Conservation (phyloP, 2,113 vertebrate genomes). For the Cranoglanis bouderius region DNA sequence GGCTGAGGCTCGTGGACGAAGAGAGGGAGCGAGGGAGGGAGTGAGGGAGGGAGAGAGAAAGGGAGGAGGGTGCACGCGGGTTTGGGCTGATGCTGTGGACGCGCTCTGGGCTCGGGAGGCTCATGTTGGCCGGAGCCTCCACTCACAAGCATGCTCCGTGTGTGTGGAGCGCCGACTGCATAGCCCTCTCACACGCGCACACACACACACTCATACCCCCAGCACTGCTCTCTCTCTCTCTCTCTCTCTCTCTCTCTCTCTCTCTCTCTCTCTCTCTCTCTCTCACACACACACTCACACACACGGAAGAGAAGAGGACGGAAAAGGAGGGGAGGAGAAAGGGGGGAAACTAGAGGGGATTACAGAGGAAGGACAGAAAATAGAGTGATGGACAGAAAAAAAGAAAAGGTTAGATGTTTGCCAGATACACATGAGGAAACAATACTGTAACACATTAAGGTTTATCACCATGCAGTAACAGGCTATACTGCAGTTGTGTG, state of each 20-base stretch:
- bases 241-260: neutral
- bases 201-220: slow-evolving; percentile 17
- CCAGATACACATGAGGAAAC: slow-evolving; percentile 4
- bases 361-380: slow-evolving; percentile 16
- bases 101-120: slow-evolving; percentile 49
- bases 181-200: slow-evolving; percentile 43
- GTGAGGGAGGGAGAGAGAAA: slow-evolving; percentile 44
- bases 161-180: slow-evolving; percentile 54
- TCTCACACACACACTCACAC: slow-evolving; percentile 20
- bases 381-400: slow-evolving; percentile 13
- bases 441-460: slow-evolving; percentile 8
- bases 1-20: slow-evolving; percentile 49
- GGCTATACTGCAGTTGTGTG: neutral
- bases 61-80: slow-evolving; percentile 44
- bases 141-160: slow-evolving; percentile 57
- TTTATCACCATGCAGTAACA: slow-evolving; percentile 3
- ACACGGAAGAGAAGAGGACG: neutral
- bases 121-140: slow-evolving; percentile 53
- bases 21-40: slow-evolving; percentile 52
- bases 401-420: slow-evolving; percentile 27
- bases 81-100: slow-evolving; percentile 52
- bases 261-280: neutral
- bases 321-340: neutral
- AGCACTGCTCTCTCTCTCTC: neutral
- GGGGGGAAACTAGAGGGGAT: slow-evolving; percentile 6